Evolutionary conservation across 2,888 invertebrate genomes (phyloP), one percentile per base, ranked within the genome.

Genomic region (Agrotis segetum): DNA sequence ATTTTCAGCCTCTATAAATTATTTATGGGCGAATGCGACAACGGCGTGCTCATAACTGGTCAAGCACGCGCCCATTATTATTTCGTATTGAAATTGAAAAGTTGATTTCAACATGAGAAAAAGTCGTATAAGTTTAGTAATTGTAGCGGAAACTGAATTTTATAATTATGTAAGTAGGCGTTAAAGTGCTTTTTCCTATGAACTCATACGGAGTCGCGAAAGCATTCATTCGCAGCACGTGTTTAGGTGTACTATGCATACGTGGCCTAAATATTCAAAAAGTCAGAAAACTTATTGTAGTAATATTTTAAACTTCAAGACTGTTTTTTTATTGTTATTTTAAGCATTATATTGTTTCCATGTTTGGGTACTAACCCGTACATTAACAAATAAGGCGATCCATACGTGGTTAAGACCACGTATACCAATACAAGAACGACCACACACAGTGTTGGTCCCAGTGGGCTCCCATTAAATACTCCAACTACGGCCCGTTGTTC

Each of bases 371-470:
- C 56, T 6, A 13, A 56, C n/a, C 17, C 13, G n/a, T 34, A 6
- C 14, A 21, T 66, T 59, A 79, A 72, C 72, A 69, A 79, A 77
- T 69, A 50, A 65, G 17, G 74, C 67, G 7, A 17, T 47, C 58
- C 56, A 59, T 76, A 59, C 58, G 58, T 55, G 50, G 61, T 19
- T 29, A 40, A 64, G 86, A 84, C 85, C 86, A 84, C 85, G 40
- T 40, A 11, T 40, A 40, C 40, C 40, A 1, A n/a, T 40, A 40
- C 11, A 40, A 40, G 40, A 9, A 1, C 69, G 85, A 84, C 85
- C 86, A 84, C 85, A 86, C 84, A 68, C 86, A 55, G 60, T 53
- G 69, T 52, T 62, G 46, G 44, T 53, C 56, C 60, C 64, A 64
- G 71, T 50, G 55, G 55, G 40, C 59, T 74, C 55, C 74, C 77